Evolutionary conservation across 2,888 invertebrate species (phyloP), one percentile per base, ranked within the genome.

Genomic region (Sinotaia quadrata): DNA sequence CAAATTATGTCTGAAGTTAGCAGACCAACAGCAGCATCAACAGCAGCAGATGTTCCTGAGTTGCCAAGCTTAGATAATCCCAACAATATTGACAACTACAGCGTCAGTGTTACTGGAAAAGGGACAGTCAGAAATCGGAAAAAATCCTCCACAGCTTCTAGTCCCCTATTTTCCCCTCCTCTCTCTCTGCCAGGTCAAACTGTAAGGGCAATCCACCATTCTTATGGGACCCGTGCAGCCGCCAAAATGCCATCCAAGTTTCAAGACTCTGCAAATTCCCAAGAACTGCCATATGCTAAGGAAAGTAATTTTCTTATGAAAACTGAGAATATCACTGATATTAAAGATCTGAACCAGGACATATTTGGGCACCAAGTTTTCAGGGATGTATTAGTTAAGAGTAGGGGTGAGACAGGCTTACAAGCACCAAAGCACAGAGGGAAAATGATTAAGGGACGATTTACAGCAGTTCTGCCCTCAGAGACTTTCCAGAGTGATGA

Each of bases 351-450:
- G n/a, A n/a, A n/a, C n/a, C n/a, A n/a, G n/a, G n/a, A n/a, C n/a
- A n/a, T n/a, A n/a, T n/a, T n/a, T n/a, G n/a, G n/a, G n/a, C n/a
- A n/a, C n/a, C n/a, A n/a, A n/a, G n/a, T n/a, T n/a, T n/a, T n/a
- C n/a, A n/a, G n/a, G n/a, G n/a, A n/a, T n/a, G n/a, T n/a, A n/a
- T n/a, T n/a, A n/a, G n/a, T n/a, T n/a, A n/a, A n/a, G n/a, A n/a
- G n/a, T n/a, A n/a, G n/a, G n/a, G n/a, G n/a, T n/a, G n/a, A n/a
- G n/a, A n/a, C n/a, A n/a, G n/a, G n/a, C n/a, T n/a, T n/a, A n/a
- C n/a, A n/a, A n/a, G n/a, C n/a, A n/a, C n/a, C n/a, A 29, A 65
- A 65, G 18, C 63, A 65, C 41, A 18, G 63, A 27, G 63, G 63
- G 2, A 52, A 56, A n/a, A 65, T 44, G 0, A 37, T 52, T 21